These are phyloP conservation scores for Corapipo altera DNA, from an alignment of 2,113 vertebrate genomes.

Conservation along the genomic window DNA sequence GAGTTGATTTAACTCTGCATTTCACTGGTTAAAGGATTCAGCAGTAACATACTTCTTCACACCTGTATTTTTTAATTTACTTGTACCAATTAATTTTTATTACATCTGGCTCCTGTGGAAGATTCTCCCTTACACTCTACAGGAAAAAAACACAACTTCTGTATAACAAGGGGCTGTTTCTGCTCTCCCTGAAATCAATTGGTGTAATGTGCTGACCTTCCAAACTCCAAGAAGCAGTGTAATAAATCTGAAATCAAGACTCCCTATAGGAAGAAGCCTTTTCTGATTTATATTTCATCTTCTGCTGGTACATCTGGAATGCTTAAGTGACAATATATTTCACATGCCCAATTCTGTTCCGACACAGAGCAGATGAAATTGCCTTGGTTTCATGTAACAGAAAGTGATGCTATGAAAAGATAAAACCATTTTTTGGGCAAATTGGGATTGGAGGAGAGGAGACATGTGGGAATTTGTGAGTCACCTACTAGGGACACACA, in stretches of 20 bases:
- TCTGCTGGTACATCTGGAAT: background rate
- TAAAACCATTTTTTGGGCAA: background rate
- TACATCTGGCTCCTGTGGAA: background rate
- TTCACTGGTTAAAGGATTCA: background rate
- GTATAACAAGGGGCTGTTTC: background rate
- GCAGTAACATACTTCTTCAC: background rate
- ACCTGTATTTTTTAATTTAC: background rate
- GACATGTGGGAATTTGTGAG: background rate
- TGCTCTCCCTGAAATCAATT: background rate
- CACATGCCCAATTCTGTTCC: background rate
- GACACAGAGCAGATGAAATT: background rate
- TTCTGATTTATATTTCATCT: constrained; percentile 17
- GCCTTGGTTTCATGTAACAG: background rate
- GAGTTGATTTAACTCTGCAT: background rate
- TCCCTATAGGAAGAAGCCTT: background rate
- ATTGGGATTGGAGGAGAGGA: background rate
- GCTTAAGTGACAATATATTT: background rate
- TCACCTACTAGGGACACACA: background rate
- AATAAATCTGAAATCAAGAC: constrained; percentile 9
- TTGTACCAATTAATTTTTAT: background rate
- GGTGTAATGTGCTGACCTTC: background rate
- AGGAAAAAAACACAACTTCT: background rate
- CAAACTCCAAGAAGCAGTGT: background rate
- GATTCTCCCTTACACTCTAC: background rate
- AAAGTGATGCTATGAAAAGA: background rate